Percentiles rank a stretch among this genome's conserved stretches.
These are phyloP conservation scores for Lepidocyrtoides sp. DNA, from an alignment of 2,888 invertebrate species.

Conservation along the genomic window DNA sequence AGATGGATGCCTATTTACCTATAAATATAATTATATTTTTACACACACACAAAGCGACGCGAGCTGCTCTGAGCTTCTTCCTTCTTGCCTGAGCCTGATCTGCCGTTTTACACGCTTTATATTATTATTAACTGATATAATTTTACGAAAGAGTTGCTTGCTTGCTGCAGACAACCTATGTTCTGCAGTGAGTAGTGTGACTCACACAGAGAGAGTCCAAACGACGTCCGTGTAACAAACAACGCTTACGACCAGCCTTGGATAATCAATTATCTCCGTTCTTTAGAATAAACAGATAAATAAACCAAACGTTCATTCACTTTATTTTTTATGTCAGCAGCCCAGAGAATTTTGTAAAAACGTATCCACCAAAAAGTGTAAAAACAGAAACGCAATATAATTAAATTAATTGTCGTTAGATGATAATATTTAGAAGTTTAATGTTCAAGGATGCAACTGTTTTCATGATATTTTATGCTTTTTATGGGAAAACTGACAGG, in stretches of 20 bases:
- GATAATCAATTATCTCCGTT: constrained; percentile 80
- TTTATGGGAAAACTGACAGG: too few species aligned
- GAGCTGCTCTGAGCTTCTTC: background rate
- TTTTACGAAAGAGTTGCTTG: constrained; percentile 35
- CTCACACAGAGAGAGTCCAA: constrained; percentile 2
- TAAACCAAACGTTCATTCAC: constrained; percentile 63
- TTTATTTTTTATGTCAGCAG: constrained; percentile 11
- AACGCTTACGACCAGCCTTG: constrained; percentile 70
- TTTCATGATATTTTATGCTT: too few species aligned
- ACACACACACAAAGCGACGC: background rate
- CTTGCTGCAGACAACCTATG: background rate
- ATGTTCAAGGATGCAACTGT: too few species aligned
- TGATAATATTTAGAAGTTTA: too few species aligned
- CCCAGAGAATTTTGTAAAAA: background rate
- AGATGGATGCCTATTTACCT: background rate
- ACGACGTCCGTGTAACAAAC: constrained; percentile 29
- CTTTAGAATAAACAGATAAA: constrained; percentile 69
- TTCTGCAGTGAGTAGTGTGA: too few species aligned
- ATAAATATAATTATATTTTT: background rate
- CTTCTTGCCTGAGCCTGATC: background rate
- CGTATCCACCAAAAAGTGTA: too few species aligned
- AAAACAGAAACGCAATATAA: background rate
- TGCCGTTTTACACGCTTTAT: background rate
- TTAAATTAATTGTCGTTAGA: too few species aligned
- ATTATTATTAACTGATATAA: background rate